Evolutionary conservation across 2,888 invertebrate species (phyloP), one percentile per base, ranked within the genome.

Genomic region (Apamea anceps): DNA sequence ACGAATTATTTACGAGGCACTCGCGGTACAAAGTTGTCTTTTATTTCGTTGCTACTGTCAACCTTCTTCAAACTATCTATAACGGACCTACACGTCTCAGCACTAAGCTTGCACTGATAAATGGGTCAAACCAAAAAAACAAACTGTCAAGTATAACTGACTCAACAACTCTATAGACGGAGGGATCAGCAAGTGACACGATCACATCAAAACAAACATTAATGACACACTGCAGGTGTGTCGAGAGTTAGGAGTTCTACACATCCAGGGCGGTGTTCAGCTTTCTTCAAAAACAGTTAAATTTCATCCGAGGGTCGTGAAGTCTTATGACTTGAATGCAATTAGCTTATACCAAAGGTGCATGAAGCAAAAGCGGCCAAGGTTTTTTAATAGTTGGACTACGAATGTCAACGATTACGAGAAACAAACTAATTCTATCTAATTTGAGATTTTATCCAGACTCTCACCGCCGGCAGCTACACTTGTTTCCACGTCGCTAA

Each of bases 1-100:
- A 3, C 15, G 42, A 67, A 73, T 72, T 79, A 42, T 79, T 25
- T 48, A 66, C 25, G 8, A 57, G 42, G 10, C 37, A 28, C 57
- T 75, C 25, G n/a, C 32, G 18, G 18, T 65, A 48, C 60, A 54
- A 74, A 70, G 18, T 65, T 37, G 21, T 37, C 1, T 21, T 48
- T 45, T 32, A 18, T 67, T 13, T 62, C 60, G 60, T 51, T 15
- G 63, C 63, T 15, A 42, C 21, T 70, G 63, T 76, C 70, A 32
- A 79, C 79, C 82, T 65, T 45, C 37, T 71, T 71, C 79, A 67
- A 72, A 67, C 62, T 71, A 60, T 77, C 15, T 81, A 63, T 77
- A 63, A 54, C 42, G 15, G 32, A 32, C 42, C 60, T 13, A 12
- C 18, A 32, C n/a, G 66, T 45, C 32, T 8, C 32, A 18, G 37